Evolutionary conservation across 2,113 vertebrate species (phyloP).

Genomic region (Ptychochromis oligacanthus): DNA sequence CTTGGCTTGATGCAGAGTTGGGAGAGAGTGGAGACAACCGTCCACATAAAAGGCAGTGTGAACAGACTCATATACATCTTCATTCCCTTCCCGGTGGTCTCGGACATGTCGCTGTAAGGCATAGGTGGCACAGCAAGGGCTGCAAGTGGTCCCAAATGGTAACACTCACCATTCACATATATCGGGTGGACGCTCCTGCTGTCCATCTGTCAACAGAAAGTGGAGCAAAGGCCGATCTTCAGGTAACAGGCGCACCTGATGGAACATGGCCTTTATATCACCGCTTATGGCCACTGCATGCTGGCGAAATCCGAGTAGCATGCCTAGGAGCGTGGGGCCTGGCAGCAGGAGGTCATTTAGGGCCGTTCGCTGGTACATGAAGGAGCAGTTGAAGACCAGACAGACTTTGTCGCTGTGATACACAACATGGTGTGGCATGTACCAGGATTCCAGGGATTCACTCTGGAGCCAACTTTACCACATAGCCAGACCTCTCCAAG

Average conservation of each 20-base stretch:
- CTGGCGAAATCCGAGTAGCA: neutral
- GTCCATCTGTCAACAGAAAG: neutral
- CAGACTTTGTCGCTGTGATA: neutral
- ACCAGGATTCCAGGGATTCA: neutral
- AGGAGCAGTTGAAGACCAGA: neutral
- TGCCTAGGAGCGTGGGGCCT: neutral
- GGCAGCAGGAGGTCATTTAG: neutral
- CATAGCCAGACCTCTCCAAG: neutral
- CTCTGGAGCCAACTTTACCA: neutral
- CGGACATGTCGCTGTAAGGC: neutral
- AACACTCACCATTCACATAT: neutral
- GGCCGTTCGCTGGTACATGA: neutral
- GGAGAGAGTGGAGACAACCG: neutral
- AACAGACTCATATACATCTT: too few relatives aligned
- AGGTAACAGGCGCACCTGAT: neutral
- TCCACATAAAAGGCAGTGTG: too few relatives aligned
- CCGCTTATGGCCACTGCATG: neutral
- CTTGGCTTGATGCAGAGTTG: neutral
- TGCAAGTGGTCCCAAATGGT: neutral
- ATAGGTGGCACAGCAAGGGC: neutral
- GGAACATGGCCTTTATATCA: neutral
- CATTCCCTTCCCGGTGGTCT: neutral
- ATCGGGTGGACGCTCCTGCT: neutral
- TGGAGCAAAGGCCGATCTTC: neutral
- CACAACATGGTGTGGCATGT: neutral